Conservation (phyloP, 2,888 invertebrate species). For the Dichetophora obliterata region DNA sequence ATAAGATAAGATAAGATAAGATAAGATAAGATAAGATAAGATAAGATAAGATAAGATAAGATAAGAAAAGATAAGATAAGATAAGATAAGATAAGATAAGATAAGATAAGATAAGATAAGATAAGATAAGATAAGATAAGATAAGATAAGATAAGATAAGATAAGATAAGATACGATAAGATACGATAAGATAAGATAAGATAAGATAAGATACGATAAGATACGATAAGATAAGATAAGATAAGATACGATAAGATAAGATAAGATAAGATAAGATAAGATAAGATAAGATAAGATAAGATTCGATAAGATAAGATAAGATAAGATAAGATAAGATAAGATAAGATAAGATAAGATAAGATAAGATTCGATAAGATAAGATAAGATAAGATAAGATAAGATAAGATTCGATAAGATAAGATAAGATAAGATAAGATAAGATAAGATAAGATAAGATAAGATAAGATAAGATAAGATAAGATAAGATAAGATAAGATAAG, state of each 20-base stretch:
- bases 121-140: conserved; percentile 27
- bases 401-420: no score
- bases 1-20: conserved; percentile 25
- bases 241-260: no score
- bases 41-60: conserved; percentile 25
- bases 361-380: no score
- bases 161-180: conserved; percentile 25
- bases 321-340: no score
- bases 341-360: no score
- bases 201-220: conserved; percentile 26
- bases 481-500: conserved; percentile 32
- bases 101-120: conserved; percentile 25
- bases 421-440: no score
- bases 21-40: conserved; percentile 25
- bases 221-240: conserved; percentile 24
- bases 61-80: conserved; percentile 23
- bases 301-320: no score
- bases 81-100: conserved; percentile 25
- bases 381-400: no score
- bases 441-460: conserved; percentile 30
- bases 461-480: conserved; percentile 31
- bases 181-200: conserved; percentile 26
- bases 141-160: conserved; percentile 26
- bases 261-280: no score
- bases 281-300: no score